Percentiles rank a stretch among this genome's conserved stretches.
Conservation (phyloP, 2,888 invertebrate genomes). For the Clistopyga incitator region DNA sequence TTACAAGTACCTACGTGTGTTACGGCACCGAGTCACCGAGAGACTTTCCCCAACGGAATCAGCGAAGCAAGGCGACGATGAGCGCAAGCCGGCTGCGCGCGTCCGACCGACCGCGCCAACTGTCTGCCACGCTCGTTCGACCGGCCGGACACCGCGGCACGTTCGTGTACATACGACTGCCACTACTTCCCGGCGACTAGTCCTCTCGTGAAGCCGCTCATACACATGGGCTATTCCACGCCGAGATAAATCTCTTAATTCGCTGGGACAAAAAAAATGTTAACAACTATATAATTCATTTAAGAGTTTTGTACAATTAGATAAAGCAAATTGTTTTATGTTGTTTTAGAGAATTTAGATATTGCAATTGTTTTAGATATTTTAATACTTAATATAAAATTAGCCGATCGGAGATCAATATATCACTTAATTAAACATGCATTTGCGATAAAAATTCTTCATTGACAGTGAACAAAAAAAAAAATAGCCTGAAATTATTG, state of each 20-base stretch:
- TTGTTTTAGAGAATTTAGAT: too few species aligned
- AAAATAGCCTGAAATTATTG: too few species aligned
- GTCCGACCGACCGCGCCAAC: constrained; percentile 15
- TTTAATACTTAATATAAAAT: too few species aligned
- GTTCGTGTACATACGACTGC: constrained; percentile 47
- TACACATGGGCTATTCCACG: not conserved
- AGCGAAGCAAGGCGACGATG: constrained; percentile 75
- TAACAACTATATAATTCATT: too few species aligned
- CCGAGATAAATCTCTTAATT: not conserved
- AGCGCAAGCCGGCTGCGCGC: constrained; percentile 45
- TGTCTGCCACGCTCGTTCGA: constrained; percentile 23
- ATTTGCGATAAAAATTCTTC: too few species aligned
- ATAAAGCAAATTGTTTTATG: too few species aligned
- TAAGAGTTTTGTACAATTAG: too few species aligned
- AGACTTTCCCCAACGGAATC: constrained; percentile 77
- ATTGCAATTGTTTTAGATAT: too few species aligned
- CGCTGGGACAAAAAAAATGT: too few species aligned
- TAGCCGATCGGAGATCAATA: too few species aligned
- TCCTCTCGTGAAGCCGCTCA: not conserved
- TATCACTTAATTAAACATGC: too few species aligned
- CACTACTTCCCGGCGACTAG: constrained; percentile 41
- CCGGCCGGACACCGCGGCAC: constrained; percentile 13
- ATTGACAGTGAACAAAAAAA: too few species aligned
- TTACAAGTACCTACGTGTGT: constrained; percentile 51
- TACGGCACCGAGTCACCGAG: constrained; percentile 67